These are phyloP conservation scores for Harpagus bidentatus DNA, from an alignment of 2,113 vertebrate species.

Conservation along the genomic window DNA sequence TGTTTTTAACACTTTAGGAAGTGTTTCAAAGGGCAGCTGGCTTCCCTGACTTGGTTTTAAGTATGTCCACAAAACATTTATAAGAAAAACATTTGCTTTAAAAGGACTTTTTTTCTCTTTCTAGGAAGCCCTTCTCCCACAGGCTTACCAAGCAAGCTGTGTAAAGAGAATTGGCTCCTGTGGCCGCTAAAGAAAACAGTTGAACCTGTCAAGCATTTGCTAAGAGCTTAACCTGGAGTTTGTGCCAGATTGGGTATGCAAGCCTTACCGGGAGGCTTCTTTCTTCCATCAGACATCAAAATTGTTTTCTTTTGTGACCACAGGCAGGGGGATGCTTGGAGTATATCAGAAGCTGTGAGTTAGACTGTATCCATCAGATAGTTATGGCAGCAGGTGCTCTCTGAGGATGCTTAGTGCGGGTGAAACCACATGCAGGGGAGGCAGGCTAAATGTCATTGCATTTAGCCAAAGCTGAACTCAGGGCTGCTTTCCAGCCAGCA, in stretches of 20 bases:
- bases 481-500: constrained; percentile 13
- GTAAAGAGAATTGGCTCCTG: neutral
- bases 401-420: neutral
- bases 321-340: neutral
- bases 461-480: neutral
- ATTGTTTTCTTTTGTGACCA: neutral
- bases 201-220: neutral
- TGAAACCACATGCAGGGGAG: rapidly evolving
- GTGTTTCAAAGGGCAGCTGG: neutral
- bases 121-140: neutral
- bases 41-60: neutral
- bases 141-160: neutral
- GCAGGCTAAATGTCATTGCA: neutral
- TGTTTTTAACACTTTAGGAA: constrained; percentile 9
- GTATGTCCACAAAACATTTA: neutral
- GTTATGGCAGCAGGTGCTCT: neutral
- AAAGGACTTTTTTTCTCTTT: neutral
- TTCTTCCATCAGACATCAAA: neutral
- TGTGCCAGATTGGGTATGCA: neutral
- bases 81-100: neutral
- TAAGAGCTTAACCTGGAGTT: neutral
- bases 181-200: neutral
- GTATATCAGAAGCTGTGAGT: neutral
- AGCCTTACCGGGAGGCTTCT: neutral
- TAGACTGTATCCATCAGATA: neutral